A percentile compares a stretch with the other conserved stretches of the same genome.
Evolutionary conservation across 2,113 vertebrate species (phyloP).

Genomic region (Sebastes schlegelii): DNA sequence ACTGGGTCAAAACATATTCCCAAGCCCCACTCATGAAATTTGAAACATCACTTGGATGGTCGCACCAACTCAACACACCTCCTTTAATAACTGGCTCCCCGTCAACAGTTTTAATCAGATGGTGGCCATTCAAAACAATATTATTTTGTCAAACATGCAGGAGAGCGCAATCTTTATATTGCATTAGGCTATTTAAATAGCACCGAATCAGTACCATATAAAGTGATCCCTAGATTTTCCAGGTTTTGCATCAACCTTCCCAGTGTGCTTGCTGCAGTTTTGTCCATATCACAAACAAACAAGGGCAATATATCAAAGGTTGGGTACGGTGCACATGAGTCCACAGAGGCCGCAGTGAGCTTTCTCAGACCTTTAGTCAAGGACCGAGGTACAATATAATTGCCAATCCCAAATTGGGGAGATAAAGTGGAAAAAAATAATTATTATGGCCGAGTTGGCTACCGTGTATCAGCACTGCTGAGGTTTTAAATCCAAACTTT

Average conservation of each 20-base stretch:
- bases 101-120: not conserved
- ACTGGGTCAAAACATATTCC: constrained; percentile 22
- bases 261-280: not conserved
- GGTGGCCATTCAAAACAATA: not conserved
- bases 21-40: constrained; percentile 5
- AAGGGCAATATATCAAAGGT: not conserved
- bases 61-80: not conserved
- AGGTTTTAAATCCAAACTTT: constrained; percentile 50
- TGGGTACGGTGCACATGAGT: not conserved
- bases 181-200: not conserved
- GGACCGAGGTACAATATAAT: constrained; percentile 6
- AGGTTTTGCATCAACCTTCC: not conserved
- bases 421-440: constrained; percentile 22
- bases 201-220: too few species aligned
- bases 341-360: not conserved
- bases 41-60: constrained; percentile 7
- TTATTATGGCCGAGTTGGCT: constrained; percentile 11
- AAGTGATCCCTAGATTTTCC: not conserved
- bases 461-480: not conserved
- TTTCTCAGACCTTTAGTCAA: constrained; percentile 16
- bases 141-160: constrained; percentile 1
- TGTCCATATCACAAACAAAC: not conserved
- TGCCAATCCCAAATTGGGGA: not conserved
- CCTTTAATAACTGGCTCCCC: not conserved
- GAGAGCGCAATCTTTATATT: not conserved